Evolutionary conservation across 2,797 vertebrate genomes (phyloP), one percentile per base, ranked within the genome.

Genomic region (Notoglanidium macrostoma): DNA sequence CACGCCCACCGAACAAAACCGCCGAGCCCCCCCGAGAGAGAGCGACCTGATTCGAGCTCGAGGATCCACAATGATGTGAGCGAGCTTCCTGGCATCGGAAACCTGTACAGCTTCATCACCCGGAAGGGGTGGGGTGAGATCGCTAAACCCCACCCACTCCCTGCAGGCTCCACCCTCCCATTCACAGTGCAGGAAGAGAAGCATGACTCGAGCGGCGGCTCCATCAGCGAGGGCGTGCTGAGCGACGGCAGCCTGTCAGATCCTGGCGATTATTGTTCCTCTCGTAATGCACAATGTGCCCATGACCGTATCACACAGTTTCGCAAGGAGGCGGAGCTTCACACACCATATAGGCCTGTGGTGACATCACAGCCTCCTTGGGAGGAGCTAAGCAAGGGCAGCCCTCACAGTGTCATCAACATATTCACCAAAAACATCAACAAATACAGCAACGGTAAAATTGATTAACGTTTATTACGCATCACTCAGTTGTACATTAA

Each of bases 321-420:
- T 92, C 96, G 97, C 94, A 97, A 94, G 89, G 98, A 98, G 89
- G 97, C 97, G 40, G 96, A 96, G 72, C 96, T 92, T 51, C 97
- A 94, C 91, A 93, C 95, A 0, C 91, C 96, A 77, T 93, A 95
- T 81, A 92, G 92, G 83, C 93, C 95, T 32, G 86, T 93, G 15
- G 92, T 90, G 87, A 61, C 57, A 7, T 92, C 87, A 5, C 44
- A 90, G 1, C 94, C 94, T 17, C 95, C 96, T 0, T 98, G 97
- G 98, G 97, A 98, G 89, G 98, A 99, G 85, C 93, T 99, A 86
- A 94, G 95, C 8, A 98, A 97, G 90, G 98, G 98, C 91, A 98
- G 98, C 92, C 97, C 98, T 21, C 95, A 97, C 88, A 99, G 98
- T 26, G 97, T 99, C 86, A 99, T 99, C 94, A 98, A 97, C 92